Base-by-base conservation (phyloP, 1,140 invertebrate genomes). In the Drosophila setifemur region DNA sequence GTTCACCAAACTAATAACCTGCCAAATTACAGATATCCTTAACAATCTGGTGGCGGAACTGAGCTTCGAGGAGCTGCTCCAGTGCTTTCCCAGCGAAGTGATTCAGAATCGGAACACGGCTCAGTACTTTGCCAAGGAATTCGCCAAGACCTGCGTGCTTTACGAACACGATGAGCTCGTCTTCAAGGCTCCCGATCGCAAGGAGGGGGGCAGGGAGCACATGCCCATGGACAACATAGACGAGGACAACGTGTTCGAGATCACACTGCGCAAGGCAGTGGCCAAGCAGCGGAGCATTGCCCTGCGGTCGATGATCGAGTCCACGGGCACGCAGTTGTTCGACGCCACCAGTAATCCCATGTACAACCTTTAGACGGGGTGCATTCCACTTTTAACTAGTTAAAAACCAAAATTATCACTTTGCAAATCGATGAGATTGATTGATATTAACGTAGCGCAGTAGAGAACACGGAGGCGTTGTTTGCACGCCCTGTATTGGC, bases 281-380 rank as follows among this genome's bases (percentile, higher is more conserved):
- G 88, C 89, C 26, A 90, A 90, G 31, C 89, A 90, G 35, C 79
- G 89, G 2, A 90, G 89, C 50, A 85, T 90, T 16, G 89, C 89
- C 6, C 31, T 90, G 26, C 66, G 83, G 23, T 87, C 89, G 2
- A 90, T 90, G 89, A 89, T 90, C 16, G 87, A 90, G 55, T 89
- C 89, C 9, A 90, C 89, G 16, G 89, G 89, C 19, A 90, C 81
- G n/a, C 89, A 90, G 52, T 37, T 90, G 18, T 90, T 90, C 5
- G 89, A 90, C 50, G 89, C 89, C 8, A 89, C 87, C 19, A 90
- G 74, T 55, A 90, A 90, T 78, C 82, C 86, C 47, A 89, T 90
- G 87, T 90, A 90, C 64, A 90, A 90, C 71, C 72, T 90, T 16
- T 87, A 58, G 64, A 11, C 19, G 6, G 6, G 9, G 7, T 33